These are phyloP conservation scores for Sander lucioperca DNA, from an alignment of 2,113 vertebrate species.

Conservation along the genomic window DNA sequence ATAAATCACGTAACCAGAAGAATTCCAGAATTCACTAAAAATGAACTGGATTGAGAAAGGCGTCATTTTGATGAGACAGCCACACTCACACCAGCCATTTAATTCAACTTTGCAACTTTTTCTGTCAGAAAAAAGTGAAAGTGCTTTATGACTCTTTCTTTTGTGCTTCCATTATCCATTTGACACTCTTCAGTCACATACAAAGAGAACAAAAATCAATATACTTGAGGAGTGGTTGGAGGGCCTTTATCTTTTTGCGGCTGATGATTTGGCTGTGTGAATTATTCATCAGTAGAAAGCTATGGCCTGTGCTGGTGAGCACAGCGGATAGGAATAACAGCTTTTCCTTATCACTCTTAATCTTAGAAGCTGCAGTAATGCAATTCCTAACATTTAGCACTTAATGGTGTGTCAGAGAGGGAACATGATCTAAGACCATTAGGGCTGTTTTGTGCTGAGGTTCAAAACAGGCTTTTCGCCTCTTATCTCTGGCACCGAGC, in stretches of 20 bases:
- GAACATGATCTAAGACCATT: constrained; percentile 87
- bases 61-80: background rate
- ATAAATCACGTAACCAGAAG: background rate
- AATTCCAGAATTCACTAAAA: background rate
- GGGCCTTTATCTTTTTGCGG: constrained; percentile 88
- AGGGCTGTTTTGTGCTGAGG: constrained; percentile 87
- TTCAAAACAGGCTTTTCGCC: constrained; percentile 80
- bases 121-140: constrained; percentile 51
- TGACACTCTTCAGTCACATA: constrained; percentile 81
- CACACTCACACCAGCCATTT: background rate
- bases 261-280: constrained; percentile 90
- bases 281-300: constrained; percentile 92
- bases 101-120: constrained; percentile 19
- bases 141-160: constrained; percentile 52
- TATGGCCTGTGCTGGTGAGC: constrained; percentile 85
- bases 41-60: background rate
- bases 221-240: constrained; percentile 88
- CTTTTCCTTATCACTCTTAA: constrained; percentile 90
- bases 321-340: constrained; percentile 87
- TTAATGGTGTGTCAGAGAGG: constrained; percentile 85
- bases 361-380: constrained; percentile 89
- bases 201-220: constrained; percentile 87
- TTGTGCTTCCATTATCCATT: constrained; percentile 72
- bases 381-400: constrained; percentile 91
- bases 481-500: constrained; percentile 73